Evolutionary conservation across 2,113 vertebrate species (phyloP).

Genomic region (Scytalopus superciliaris): DNA sequence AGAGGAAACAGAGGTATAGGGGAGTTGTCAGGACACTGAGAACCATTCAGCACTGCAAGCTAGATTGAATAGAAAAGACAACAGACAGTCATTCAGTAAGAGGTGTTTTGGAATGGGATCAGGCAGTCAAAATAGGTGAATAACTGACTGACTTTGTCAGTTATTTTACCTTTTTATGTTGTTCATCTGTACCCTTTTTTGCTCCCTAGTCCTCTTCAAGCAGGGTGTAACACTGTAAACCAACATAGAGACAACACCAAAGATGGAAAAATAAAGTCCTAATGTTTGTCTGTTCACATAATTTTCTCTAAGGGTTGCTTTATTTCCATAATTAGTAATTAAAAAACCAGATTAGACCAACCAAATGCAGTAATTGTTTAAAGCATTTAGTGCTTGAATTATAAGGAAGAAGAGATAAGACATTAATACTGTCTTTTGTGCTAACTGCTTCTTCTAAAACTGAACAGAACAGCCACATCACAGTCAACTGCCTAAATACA

Average conservation of each 20-base stretch:
- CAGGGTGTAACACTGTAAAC: not conserved
- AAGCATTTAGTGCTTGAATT: not conserved
- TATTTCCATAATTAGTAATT: not conserved
- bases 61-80: not conserved
- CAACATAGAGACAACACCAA: not conserved
- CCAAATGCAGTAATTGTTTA: not conserved
- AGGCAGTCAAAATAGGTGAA: not conserved
- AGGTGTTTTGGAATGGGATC: not conserved
- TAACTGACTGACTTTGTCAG: not conserved
- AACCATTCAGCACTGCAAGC: not conserved
- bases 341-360: not conserved
- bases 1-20: not conserved
- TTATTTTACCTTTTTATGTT: not conserved
- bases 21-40: not conserved
- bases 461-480: not conserved
- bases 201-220: not conserved
- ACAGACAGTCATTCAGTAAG: not conserved
- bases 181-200: not conserved
- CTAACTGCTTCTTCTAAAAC: not conserved
- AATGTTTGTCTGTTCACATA: not conserved
- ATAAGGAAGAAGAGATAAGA: not conserved
- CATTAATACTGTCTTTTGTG: not conserved
- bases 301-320: not conserved
- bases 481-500: not conserved
- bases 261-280: not conserved